Base-by-base conservation (phyloP, 1,140 invertebrate genomes). In the Saxidomus purpurata region DNA sequence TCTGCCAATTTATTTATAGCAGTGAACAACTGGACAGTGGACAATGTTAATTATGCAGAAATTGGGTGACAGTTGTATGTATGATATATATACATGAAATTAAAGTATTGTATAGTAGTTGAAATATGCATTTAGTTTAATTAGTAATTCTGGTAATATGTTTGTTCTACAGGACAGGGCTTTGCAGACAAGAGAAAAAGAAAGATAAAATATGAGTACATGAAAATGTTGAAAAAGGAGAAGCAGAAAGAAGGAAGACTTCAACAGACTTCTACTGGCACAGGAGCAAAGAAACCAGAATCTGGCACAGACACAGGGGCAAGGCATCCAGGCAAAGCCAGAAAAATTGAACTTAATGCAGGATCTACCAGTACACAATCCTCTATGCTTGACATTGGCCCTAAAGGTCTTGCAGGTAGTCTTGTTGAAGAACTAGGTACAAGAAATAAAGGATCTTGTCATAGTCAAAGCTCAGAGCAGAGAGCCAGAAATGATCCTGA, bases 151-250 rank as follows among this genome's bases (percentile, higher is more conserved):
- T n/a, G n/a, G n/a, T n/a, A n/a, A n/a, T n/a, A n/a, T 63, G 55
- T 71, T 81, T 85, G 19, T 61, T 63, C 59, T 79, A 43, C 40
- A 93, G 92, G 92, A 17, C 92, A 93, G 61, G 92, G 92, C 28
- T 93, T 93, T 91, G 92, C 92, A 15, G 92, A 93, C 61, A 93
- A 89, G 69, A 92, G 92, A 40, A 93, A 93, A 38, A 91, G 63
- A 38, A 93, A 93, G 81, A 89, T 91, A 34, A 82, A 91, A 13
- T 90, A 93, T 86, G 90, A 92, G 67, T 93, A 93, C 76, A 36
- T 91, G 47, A 93, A 93, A 81, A 74, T 93, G 61, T 28, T 92
- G 52, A 91, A 89, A 63, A 93, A 92, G 80, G 90, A 92, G 77
- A 91, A 91, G 31, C 49, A 22, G 34, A 63, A 82, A 28, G 77